A percentile compares a stretch with the other conserved stretches of the same genome.
Evolutionary conservation across 2,113 vertebrate genomes (phyloP).

Genomic region (Neotoma lepida): DNA sequence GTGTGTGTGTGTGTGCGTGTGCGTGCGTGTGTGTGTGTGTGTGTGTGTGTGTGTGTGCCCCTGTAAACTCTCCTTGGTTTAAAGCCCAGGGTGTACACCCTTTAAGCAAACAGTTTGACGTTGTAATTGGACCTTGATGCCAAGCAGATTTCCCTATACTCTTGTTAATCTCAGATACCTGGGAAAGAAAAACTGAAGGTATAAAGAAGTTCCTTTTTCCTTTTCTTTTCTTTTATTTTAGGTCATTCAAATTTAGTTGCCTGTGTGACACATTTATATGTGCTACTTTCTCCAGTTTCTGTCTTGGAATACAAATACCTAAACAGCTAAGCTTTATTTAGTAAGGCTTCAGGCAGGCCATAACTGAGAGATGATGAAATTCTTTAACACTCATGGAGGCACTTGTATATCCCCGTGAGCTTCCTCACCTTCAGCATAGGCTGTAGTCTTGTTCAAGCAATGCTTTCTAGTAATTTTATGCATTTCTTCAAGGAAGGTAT

Average conservation of each 20-base stretch:
- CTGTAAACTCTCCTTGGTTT: not conserved
- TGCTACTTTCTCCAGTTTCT: not conserved
- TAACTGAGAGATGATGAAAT: not conserved
- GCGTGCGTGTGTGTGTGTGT: too few species aligned
- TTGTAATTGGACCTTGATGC: conserved; percentile 20
- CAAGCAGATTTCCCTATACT: not conserved
- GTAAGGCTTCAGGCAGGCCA: not conserved
- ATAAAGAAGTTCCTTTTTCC: not conserved
- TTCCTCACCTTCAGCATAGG: not conserved
- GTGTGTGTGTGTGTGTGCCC: not conserved
- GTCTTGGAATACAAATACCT: not conserved
- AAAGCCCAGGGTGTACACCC: not conserved
- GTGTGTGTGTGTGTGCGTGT: too few species aligned
- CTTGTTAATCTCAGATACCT: conserved; percentile 1
- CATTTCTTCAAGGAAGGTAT: conserved; percentile 1
- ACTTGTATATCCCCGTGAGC: not conserved
- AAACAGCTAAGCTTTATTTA: not conserved
- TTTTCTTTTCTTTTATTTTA: not conserved
- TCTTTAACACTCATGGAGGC: not conserved
- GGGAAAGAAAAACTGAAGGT: not conserved
- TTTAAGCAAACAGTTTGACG: conserved; percentile 7
- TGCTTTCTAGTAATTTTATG: not conserved
- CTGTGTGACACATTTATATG: not conserved
- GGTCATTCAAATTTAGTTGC: conserved; percentile 29
- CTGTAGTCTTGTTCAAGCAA: not conserved